phyloP scores from a whole-genome alignment of 2,888 invertebrate genomes.

The Galeopsomyia nigrocyanea region DNA sequence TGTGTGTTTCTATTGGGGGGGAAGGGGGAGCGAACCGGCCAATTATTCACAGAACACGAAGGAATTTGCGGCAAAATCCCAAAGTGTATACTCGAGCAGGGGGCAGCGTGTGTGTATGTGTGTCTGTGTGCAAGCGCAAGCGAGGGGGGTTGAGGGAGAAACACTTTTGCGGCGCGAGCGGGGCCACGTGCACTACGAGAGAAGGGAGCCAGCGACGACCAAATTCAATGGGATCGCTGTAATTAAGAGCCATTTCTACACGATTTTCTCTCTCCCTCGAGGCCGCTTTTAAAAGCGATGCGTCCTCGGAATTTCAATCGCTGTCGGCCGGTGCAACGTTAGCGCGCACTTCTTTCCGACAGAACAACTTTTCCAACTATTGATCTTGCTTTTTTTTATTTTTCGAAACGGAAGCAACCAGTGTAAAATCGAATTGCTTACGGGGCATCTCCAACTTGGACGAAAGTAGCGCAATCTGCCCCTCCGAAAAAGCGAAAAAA shows the following conservation, averaged over 20 bases:
- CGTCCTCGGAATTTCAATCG: slow-evolving; percentile 45
- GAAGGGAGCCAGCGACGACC: slow-evolving; percentile 47
- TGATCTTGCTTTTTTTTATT: too few species aligned
- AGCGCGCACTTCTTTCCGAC: too few species aligned
- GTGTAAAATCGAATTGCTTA: too few species aligned
- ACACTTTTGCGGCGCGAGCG: slow-evolving; percentile 57
- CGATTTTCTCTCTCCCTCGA: slow-evolving; percentile 58
- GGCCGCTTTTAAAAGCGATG: slow-evolving; percentile 25
- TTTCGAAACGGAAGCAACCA: too few species aligned
- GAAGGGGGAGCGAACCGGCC: slow-evolving; percentile 6
- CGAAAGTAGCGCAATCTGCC: too few species aligned
- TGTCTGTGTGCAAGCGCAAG: neutral
- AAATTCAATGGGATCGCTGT: slow-evolving; percentile 68
- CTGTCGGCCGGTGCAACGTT: neutral
- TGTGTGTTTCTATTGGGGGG: neutral
- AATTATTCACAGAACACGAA: slow-evolving; percentile 48
- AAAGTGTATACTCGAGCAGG: slow-evolving; percentile 46
- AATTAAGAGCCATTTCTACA: slow-evolving; percentile 69
- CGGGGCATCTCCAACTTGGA: too few species aligned
- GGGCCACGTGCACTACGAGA: slow-evolving; percentile 55
- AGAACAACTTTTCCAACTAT: too few species aligned
- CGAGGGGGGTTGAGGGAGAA: slow-evolving; percentile 50
- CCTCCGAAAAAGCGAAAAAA: too few species aligned
- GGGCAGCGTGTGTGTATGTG: neutral
- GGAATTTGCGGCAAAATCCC: slow-evolving; percentile 51